Evolutionary conservation across 2,888 invertebrate genomes (phyloP).

Genomic region (Mythimna albipuncta): DNA sequence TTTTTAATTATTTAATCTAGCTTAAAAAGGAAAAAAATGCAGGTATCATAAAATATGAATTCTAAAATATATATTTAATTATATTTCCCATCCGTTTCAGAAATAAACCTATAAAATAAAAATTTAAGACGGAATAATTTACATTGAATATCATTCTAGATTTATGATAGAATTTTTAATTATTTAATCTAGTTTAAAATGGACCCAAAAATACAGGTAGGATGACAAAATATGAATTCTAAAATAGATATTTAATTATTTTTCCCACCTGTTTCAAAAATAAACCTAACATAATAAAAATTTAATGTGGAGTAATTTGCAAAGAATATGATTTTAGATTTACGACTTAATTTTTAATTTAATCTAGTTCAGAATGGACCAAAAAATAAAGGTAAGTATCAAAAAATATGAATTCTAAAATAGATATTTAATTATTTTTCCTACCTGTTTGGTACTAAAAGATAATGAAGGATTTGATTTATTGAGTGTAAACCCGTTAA

Average conservation of each 20-base stretch:
- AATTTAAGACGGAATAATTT: too few relatives aligned
- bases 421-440: neutral
- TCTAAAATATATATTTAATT: neutral
- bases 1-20: constrained; percentile 14
- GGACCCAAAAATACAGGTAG: constrained; percentile 3
- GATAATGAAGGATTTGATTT: constrained; percentile 12
- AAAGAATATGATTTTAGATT: neutral
- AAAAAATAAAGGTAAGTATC: constrained; percentile 6
- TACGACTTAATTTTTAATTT: constrained; percentile 3
- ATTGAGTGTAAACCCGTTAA: constrained; percentile 9
- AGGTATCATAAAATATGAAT: constrained; percentile 1
- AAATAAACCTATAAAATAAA: too few relatives aligned
- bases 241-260: neutral
- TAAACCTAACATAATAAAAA: too few relatives aligned
- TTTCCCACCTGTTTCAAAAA: neutral
- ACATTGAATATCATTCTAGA: too few relatives aligned
- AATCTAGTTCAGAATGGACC: constrained; percentile 12
- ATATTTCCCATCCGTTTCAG: neutral
- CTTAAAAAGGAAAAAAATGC: constrained; percentile 21
- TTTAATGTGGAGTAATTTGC: too few relatives aligned
- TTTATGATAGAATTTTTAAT: constrained; percentile 1
- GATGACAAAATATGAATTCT: constrained; percentile 2
- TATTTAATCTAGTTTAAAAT: constrained; percentile 16
- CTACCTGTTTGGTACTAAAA: constrained; percentile 6
- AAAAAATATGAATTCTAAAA: constrained; percentile 4